Evolutionary conservation across 2,888 invertebrate genomes (phyloP).

Genomic region (Conistra vaccinii): DNA sequence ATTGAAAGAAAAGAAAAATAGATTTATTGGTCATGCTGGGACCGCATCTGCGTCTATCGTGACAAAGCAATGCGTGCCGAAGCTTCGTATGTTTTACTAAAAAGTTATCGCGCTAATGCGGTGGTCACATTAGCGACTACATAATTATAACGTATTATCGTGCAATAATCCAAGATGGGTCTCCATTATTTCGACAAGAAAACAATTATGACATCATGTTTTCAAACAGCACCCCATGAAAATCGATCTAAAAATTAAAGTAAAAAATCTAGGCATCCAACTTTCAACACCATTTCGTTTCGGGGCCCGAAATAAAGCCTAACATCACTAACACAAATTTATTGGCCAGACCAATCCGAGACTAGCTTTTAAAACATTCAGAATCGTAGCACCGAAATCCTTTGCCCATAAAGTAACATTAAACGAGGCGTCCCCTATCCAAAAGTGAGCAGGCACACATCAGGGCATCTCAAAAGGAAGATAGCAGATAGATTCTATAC

Average conservation of each 20-base stretch:
- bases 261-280: not conserved
- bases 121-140: no score
- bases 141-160: no score
- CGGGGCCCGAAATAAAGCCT: constrained; percentile 13
- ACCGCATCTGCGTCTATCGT: no score
- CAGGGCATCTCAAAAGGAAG: constrained; percentile 68
- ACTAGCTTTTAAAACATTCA: constrained; percentile 49
- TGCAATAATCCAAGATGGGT: no score
- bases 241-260: not conserved
- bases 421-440: constrained; percentile 55
- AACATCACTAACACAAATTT: constrained; percentile 40
- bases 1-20: not conserved
- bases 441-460: constrained; percentile 64
- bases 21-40: no score
- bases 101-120: no score
- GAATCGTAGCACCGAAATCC: constrained; percentile 40
- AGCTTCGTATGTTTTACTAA: no score
- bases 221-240: not conserved
- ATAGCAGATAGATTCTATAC: constrained; percentile 69
- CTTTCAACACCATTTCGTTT: not conserved
- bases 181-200: no score
- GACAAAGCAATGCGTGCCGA: no score
- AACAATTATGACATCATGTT: not conserved
- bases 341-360: constrained; percentile 41
- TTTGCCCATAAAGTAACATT: constrained; percentile 59